phyloP scores from a whole-genome alignment of 2,797 vertebrate species.

The Crocidura indochinensis region DNA sequence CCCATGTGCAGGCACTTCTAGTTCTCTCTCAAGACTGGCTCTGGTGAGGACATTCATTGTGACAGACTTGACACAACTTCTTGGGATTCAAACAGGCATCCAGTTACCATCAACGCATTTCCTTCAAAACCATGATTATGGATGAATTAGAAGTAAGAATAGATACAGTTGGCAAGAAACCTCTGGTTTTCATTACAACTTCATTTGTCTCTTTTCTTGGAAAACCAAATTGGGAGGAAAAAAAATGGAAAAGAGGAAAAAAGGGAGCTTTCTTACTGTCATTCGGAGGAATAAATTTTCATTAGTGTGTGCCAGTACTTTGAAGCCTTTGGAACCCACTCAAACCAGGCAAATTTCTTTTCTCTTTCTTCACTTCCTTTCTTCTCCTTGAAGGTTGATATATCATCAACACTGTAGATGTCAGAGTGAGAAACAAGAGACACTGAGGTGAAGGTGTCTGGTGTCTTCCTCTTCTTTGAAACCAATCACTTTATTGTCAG shows the following conservation, averaged over 20 bases:
- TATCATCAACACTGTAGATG: not conserved
- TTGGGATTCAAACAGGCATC: not conserved
- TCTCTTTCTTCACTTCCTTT: not conserved
- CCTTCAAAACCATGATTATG: not conserved
- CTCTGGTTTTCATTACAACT: not conserved
- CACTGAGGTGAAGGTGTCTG: not conserved
- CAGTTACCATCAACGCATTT: not conserved
- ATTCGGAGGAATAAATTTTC: not conserved
- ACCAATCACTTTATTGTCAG: not conserved
- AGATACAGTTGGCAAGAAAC: not conserved
- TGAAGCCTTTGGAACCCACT: conserved; percentile 17
- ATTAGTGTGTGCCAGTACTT: not conserved
- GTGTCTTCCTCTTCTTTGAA: not conserved
- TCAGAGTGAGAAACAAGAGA: not conserved
- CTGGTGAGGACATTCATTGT: not conserved
- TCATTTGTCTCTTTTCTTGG: conserved; percentile 10
- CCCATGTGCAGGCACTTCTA: not conserved
- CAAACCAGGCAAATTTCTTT: conserved; percentile 1
- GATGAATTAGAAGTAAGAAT: not conserved
- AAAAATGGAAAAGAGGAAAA: not conserved
- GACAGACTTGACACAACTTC: not conserved
- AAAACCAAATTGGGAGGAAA: not conserved
- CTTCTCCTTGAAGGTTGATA: not conserved
- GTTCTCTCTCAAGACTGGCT: not conserved
- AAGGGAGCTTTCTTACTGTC: not conserved